A percentile compares a stretch with the other conserved stretches of the same genome.
Conservation (phyloP, 2,113 vertebrate species). For the Pogona vitticeps region DNA sequence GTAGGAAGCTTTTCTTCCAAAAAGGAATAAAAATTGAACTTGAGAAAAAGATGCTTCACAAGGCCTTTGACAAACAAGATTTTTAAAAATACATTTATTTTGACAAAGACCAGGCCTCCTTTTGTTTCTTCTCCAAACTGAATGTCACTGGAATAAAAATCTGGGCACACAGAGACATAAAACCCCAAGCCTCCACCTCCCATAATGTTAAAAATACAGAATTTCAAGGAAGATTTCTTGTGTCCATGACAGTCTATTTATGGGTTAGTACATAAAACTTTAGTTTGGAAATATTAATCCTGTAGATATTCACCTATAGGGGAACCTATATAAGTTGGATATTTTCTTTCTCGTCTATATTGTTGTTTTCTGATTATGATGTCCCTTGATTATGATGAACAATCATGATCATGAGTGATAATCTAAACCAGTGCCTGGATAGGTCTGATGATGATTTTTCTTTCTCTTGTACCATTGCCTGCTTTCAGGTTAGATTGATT, state of each 20-base stretch:
- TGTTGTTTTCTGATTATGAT: too few relatives aligned
- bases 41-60: background rate
- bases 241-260: background rate
- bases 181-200: background rate
- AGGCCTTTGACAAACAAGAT: background rate
- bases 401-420: too few relatives aligned
- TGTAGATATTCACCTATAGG: background rate
- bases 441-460: too few relatives aligned
- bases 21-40: constrained; percentile 1
- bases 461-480: too few relatives aligned
- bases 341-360: too few relatives aligned
- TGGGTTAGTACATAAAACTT: background rate
- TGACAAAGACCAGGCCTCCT: background rate
- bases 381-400: too few relatives aligned
- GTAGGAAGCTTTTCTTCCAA: constrained; percentile 4
- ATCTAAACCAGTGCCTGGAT: too few relatives aligned
- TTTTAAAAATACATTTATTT: background rate
- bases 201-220: constrained; percentile 8
- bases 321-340: too few relatives aligned
- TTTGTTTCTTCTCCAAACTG: constrained; percentile 11
- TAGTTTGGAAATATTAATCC: background rate
- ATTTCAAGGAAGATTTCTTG: background rate
- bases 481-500: too few relatives aligned
- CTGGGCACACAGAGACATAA: background rate
- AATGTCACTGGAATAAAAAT: constrained; percentile 25